phyloP scores from a whole-genome alignment of 2,888 invertebrate species.

The Crematogaster levior region DNA sequence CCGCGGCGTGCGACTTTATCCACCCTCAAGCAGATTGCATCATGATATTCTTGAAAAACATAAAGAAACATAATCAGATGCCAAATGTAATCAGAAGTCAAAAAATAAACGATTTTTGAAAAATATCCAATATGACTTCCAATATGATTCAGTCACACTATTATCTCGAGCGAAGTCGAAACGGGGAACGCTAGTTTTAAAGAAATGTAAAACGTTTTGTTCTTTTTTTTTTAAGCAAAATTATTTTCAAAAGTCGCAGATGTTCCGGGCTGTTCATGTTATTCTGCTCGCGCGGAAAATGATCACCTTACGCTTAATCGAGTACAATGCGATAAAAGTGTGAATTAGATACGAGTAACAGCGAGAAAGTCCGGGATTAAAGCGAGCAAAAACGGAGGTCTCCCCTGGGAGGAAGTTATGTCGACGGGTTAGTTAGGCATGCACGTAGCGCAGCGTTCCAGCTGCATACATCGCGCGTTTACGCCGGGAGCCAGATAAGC shows the following conservation, averaged over 20 bases:
- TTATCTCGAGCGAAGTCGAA: no score
- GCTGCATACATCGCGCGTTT: slow-evolving; percentile 49
- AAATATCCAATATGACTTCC: no score
- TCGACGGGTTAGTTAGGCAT: slow-evolving; percentile 49
- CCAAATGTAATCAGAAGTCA: no score
- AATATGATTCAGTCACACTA: no score
- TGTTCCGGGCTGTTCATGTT: background rate
- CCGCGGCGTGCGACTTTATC: no score
- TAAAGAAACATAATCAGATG: no score
- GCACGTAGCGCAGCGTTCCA: slow-evolving; percentile 43
- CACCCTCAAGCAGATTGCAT: no score
- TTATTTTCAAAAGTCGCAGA: background rate
- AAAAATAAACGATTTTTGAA: no score
- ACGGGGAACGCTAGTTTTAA: no score
- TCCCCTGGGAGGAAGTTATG: slow-evolving; percentile 44
- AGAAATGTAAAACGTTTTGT: no score
- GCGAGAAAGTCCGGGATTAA: slow-evolving; percentile 14
- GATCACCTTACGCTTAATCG: background rate
- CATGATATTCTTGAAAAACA: no score
- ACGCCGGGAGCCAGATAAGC: slow-evolving; percentile 44
- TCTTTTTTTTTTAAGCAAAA: background rate
- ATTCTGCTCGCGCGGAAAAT: background rate
- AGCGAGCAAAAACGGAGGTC: slow-evolving; percentile 18
- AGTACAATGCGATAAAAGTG: slow-evolving; percentile 31
- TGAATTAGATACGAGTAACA: slow-evolving; percentile 19